Evolutionary conservation across 2,888 invertebrate genomes (phyloP).

Genomic region (Caenorhabditis zanzibari): DNA sequence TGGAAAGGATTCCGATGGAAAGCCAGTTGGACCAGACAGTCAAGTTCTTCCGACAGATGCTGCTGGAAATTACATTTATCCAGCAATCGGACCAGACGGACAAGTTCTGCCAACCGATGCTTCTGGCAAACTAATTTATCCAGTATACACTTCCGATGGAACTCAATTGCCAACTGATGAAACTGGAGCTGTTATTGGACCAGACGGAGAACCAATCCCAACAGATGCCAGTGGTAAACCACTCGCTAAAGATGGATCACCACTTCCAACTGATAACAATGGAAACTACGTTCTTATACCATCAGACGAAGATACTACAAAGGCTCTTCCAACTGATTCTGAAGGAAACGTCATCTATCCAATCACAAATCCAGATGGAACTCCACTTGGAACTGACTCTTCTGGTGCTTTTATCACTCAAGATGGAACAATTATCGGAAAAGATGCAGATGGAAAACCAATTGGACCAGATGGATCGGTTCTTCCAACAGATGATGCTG

Average conservation of each 20-base stretch:
- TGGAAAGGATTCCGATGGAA: conserved; percentile 68
- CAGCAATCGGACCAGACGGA: conserved; percentile 70
- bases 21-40: conserved; percentile 34
- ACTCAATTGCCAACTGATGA: conserved; percentile 67
- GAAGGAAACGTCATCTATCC: conserved; percentile 46
- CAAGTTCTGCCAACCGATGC: conserved; percentile 69
- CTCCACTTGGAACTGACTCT: conserved; percentile 66
- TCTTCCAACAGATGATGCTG: conserved; percentile 63
- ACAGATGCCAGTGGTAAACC: conserved; percentile 72
- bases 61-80: conserved; percentile 69
- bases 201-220: conserved; percentile 59
- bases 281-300: conserved; percentile 59
- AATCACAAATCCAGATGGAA: conserved; percentile 67
- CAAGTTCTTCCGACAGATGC: conserved; percentile 71
- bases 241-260: conserved; percentile 57
- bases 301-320: conserved; percentile 43
- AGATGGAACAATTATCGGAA: conserved; percentile 62
- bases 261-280: conserved; percentile 62
- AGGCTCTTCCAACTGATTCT: conserved; percentile 63
- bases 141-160: conserved; percentile 64
- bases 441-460: conserved; percentile 63
- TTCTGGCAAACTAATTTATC: conserved; percentile 52
- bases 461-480: conserved; percentile 70
- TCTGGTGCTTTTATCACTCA: conserved; percentile 66
- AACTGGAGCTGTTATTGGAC: conserved; percentile 59